These are phyloP conservation scores for Apeltes quadracus DNA, from an alignment of 2,113 vertebrate species.

Conservation along the genomic window DNA sequence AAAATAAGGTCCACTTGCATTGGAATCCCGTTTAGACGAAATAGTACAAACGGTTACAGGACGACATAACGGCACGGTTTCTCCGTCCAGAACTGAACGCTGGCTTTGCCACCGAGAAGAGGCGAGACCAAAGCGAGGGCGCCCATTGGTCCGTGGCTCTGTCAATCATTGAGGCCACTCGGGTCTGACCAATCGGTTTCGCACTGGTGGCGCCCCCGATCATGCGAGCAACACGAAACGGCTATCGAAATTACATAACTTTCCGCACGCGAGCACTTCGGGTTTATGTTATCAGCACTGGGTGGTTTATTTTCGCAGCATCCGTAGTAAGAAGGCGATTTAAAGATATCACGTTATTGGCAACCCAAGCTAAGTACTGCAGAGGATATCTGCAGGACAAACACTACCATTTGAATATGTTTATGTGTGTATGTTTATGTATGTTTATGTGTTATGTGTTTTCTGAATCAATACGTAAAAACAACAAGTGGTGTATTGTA, in stretches of 20 bases:
- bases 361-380: neutral
- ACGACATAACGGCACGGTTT: slow-evolving; percentile 56
- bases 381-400: neutral
- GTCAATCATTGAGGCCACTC: slow-evolving; percentile 60
- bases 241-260: slow-evolving; percentile 67
- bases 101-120: slow-evolving; percentile 35
- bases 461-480: neutral
- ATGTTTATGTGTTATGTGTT: neutral
- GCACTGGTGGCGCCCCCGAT: neutral
- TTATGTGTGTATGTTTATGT: neutral
- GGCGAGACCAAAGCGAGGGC: slow-evolving; percentile 21
- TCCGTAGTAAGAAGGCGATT: neutral
- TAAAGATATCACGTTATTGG: slow-evolving; percentile 1
- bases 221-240: slow-evolving; percentile 36
- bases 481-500: neutral
- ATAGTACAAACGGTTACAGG: slow-evolving; percentile 40
- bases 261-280: neutral
- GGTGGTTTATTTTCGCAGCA: neutral
- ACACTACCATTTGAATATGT: neutral
- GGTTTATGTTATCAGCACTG: neutral
- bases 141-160: slow-evolving; percentile 23
- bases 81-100: slow-evolving; percentile 51
- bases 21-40: slow-evolving; percentile 46
- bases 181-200: slow-evolving; percentile 9
- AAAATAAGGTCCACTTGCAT: neutral